Evolutionary conservation across 2,113 vertebrate species (phyloP).

Genomic region (Scatophagus argus): DNA sequence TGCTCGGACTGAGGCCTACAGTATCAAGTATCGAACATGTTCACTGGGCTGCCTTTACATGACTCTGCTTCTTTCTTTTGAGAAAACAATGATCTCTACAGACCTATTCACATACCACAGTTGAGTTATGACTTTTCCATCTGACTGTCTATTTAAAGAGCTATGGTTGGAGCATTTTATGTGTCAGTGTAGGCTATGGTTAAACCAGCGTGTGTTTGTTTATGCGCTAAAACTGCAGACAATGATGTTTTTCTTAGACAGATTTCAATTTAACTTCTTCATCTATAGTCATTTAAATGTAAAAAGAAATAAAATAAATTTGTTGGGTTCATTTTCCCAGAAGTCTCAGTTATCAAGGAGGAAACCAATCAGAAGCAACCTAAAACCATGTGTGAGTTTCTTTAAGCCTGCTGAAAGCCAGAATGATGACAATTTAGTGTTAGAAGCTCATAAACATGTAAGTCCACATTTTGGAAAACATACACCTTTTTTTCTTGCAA

Average conservation of each 20-base stretch:
- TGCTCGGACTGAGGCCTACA: constrained; percentile 11
- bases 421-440: background rate
- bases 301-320: too few relatives aligned
- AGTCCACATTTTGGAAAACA: background rate
- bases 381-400: background rate
- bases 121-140: constrained; percentile 27
- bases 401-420: background rate
- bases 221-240: background rate
- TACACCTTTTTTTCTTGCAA: background rate
- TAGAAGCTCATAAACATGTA: background rate
- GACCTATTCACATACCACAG: constrained; percentile 22
- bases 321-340: background rate
- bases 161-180: constrained; percentile 28
- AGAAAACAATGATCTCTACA: constrained; percentile 32
- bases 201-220: constrained; percentile 6
- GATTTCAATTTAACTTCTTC: background rate
- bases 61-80: background rate
- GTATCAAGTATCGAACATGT: constrained; percentile 38
- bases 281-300: background rate
- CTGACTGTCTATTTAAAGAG: constrained; percentile 37
- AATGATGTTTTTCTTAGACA: background rate
- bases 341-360: background rate
- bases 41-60: constrained; percentile 10
- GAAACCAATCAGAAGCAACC: background rate
- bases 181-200: background rate